These are phyloP conservation scores for Candoia aspera DNA, from an alignment of 2,113 vertebrate species.

Conservation along the genomic window DNA sequence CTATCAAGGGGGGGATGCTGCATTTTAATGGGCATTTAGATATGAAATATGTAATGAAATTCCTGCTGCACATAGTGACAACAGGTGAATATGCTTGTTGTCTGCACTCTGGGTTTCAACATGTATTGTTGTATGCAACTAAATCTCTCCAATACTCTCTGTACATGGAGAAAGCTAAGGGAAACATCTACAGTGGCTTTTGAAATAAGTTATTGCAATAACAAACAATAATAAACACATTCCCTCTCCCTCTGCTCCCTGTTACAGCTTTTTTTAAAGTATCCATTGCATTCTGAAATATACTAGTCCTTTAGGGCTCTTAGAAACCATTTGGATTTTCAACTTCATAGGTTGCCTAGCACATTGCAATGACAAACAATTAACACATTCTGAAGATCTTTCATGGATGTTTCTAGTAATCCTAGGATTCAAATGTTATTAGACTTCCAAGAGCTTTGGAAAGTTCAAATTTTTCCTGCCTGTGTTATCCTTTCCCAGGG, in stretches of 20 bases:
- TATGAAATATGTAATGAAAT: neutral
- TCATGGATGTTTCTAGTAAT: slow-evolving; percentile 16
- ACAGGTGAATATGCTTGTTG: neutral
- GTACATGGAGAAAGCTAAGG: neutral
- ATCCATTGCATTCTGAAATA: neutral
- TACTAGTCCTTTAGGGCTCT: neutral
- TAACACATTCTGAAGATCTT: slow-evolving; percentile 31
- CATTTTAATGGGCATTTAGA: neutral
- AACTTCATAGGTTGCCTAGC: neutral
- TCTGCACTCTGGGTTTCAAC: neutral
- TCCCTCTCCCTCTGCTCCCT: neutral
- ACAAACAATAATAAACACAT: neutral
- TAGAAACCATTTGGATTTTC: slow-evolving; percentile 11
- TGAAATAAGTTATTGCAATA: neutral
- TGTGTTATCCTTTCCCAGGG: slow-evolving; percentile 44
- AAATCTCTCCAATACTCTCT: neutral
- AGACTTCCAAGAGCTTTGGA: slow-evolving; percentile 15
- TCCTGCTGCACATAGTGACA: neutral
- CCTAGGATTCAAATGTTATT: slow-evolving; percentile 17
- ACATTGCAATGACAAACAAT: neutral
- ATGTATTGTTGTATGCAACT: neutral
- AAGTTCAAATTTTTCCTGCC: slow-evolving; percentile 45
- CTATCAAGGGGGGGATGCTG: neutral
- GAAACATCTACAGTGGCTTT: neutral
- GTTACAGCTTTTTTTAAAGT: neutral